A percentile compares a stretch with the other conserved stretches of the same genome.
Conservation (phyloP, 2,888 invertebrate species). For the Mythimna impura region DNA sequence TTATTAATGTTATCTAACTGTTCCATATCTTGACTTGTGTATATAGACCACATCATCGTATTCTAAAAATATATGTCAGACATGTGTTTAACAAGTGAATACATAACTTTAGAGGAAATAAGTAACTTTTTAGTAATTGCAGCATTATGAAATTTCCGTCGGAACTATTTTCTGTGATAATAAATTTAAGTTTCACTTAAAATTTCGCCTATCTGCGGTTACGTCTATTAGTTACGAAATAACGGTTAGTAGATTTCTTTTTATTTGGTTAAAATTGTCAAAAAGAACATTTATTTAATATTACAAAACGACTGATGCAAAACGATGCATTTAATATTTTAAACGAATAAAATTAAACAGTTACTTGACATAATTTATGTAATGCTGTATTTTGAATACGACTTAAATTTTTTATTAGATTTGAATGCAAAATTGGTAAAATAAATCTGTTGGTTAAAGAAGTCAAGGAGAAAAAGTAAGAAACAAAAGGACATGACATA, state of each 20-base stretch:
- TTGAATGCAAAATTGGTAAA: conserved; percentile 8
- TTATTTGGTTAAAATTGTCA: background rate
- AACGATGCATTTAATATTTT: background rate
- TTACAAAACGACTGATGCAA: conserved; percentile 19
- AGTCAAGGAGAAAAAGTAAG: conserved; percentile 6
- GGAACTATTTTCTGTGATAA: conserved; percentile 37
- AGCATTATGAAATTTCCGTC: conserved; percentile 30
- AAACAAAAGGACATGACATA: background rate
- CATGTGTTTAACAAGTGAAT: conserved; percentile 2
- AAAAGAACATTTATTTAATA: conserved; percentile 7
- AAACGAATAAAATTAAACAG: background rate
- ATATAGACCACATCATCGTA: background rate
- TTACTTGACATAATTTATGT: conserved; percentile 19
- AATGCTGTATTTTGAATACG: conserved; percentile 5
- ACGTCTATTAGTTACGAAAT: conserved; percentile 40
- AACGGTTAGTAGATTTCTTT: conserved; percentile 20
- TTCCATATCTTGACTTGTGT: conserved; percentile 18
- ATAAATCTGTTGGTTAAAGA: background rate
- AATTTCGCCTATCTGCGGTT: conserved; percentile 39
- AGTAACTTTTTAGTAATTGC: conserved; percentile 32
- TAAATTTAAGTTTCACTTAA: conserved; percentile 31
- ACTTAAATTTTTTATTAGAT: background rate
- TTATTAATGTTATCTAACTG: conserved; percentile 40
- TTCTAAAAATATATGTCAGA: conserved; percentile 13
- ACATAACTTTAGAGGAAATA: conserved; percentile 35